Conservation (phyloP, 2,888 invertebrate genomes). For the Synergus umbraculus region DNA sequence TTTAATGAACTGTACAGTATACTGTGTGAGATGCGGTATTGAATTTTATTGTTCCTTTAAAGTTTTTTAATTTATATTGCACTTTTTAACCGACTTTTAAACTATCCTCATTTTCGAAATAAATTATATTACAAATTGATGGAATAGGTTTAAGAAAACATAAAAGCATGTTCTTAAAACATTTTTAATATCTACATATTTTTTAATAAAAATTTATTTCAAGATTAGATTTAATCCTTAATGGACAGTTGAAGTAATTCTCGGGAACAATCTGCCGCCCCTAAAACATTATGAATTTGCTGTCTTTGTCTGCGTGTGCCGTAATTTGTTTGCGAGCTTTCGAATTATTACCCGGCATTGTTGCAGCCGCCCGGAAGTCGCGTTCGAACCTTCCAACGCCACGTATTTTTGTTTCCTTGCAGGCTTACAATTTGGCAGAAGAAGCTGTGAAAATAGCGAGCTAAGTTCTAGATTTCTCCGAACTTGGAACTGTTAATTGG, state of each 20-base stretch:
- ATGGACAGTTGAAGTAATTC: neutral
- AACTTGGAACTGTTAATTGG: constrained; percentile 67
- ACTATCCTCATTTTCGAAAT: too few relatives aligned
- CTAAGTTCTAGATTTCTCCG: constrained; percentile 66
- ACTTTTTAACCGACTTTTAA: too few relatives aligned
- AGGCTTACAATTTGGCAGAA: constrained; percentile 63
- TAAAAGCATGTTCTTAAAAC: too few relatives aligned
- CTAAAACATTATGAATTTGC: constrained; percentile 68
- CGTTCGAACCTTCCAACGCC: constrained; percentile 21
- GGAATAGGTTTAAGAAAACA: too few relatives aligned
- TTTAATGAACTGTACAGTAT: neutral
- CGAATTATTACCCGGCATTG: constrained; percentile 56
- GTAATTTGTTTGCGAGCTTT: constrained; percentile 68
- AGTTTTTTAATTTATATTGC: neutral
- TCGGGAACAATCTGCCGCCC: constrained; percentile 52
- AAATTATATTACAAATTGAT: too few relatives aligned
- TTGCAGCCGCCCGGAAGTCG: constrained; percentile 49
- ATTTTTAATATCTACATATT: too few relatives aligned
- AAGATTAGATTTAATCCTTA: too few relatives aligned
- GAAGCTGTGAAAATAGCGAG: constrained; percentile 57
- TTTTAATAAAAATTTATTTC: too few relatives aligned
- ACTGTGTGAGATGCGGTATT: neutral
- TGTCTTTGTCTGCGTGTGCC: constrained; percentile 63
- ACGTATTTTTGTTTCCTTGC: constrained; percentile 33
- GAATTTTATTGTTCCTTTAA: constrained; percentile 33